Evolutionary conservation across 30 jellyfish, hydroid and myxozoan species (phyloP).

Genomic region (Sanderia malayensis): DNA sequence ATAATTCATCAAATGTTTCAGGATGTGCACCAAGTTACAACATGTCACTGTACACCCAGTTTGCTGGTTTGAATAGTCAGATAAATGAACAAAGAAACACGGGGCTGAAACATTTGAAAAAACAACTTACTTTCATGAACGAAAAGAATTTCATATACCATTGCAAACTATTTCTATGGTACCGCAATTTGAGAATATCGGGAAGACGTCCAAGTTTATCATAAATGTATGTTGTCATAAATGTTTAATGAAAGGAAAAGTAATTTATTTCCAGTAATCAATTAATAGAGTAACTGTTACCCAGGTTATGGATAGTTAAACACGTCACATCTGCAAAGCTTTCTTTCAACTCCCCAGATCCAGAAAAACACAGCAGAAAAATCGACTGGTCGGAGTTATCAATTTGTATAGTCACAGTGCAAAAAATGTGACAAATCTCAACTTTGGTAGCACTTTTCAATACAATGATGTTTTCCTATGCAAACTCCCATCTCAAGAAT

Average conservation of each 20-base stretch:
- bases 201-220: background rate
- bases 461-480: constrained; percentile 32
- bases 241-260: background rate
- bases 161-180: constrained; percentile 5
- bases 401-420: constrained; percentile 6
- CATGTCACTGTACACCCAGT: background rate
- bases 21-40: background rate
- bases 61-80: background rate
- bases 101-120: background rate
- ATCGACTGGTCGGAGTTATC: too few species aligned
- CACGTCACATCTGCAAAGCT: too few species aligned
- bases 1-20: background rate
- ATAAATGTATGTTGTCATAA: background rate
- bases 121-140: constrained; percentile 8
- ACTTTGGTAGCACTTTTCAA: constrained; percentile 16
- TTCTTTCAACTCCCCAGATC: too few species aligned
- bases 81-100: constrained; percentile 14
- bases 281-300: too few species aligned
- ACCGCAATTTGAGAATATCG: background rate
- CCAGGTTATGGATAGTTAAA: too few species aligned
- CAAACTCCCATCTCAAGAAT: constrained; percentile 21
- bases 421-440: constrained; percentile 17
- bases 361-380: too few species aligned
- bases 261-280: too few species aligned
- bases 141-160: background rate